A percentile compares a stretch with the other conserved stretches of the same genome.
phyloP scores from a whole-genome alignment of 2,113 vertebrate species.

The Leuciscus idus region DNA sequence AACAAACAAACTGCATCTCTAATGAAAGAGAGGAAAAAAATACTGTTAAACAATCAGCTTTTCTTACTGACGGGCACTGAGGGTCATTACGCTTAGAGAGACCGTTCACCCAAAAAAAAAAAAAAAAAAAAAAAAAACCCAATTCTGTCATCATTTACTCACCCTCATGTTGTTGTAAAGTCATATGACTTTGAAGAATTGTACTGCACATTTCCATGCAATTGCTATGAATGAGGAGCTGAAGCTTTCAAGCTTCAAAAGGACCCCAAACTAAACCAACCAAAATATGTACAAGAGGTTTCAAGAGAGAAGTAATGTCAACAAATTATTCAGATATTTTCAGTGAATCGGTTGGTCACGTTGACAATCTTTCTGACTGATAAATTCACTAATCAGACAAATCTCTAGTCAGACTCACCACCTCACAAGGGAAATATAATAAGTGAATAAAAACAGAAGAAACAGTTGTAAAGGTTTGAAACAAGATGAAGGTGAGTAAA shows the following conservation, averaged over 20 bases:
- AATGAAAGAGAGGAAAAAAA: constrained; percentile 66
- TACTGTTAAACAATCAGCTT: constrained; percentile 82
- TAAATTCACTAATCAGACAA: neutral
- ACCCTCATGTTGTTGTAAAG: neutral
- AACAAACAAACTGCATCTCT: constrained; percentile 74
- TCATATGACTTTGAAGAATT: neutral
- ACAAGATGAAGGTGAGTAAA: neutral
- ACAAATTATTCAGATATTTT: neutral
- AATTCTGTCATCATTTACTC: constrained; percentile 10
- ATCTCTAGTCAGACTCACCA: neutral
- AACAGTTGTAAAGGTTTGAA: neutral
- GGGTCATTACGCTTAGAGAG: constrained; percentile 51
- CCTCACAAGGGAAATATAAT: neutral
- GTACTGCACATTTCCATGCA: neutral
- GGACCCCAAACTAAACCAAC: neutral
- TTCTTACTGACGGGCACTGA: constrained; percentile 79
- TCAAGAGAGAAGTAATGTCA: neutral
- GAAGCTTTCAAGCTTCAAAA: neutral
- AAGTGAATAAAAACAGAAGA: neutral
- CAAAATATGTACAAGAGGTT: neutral
- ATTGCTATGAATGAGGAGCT: neutral
- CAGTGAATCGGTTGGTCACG: neutral
- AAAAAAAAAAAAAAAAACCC: neutral
- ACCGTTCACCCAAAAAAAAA: neutral
- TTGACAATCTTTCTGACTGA: neutral